Evolutionary conservation across 37 sponge, comb jelly and placozoan genomes (phyloP).

Genomic region (Haliclona indistincta): DNA sequence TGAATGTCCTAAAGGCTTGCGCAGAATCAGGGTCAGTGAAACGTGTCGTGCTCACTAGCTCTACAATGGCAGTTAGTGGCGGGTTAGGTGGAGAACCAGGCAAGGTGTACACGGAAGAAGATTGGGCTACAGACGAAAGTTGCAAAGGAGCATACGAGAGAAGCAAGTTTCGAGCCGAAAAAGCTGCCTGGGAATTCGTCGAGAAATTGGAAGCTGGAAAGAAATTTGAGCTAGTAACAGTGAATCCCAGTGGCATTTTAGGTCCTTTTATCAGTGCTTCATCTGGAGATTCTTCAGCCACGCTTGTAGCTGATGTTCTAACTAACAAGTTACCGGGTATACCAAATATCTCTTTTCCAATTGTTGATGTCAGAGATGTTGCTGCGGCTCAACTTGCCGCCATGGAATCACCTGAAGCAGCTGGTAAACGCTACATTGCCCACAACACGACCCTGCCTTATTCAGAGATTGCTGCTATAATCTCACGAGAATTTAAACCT

Average conservation of each 20-base stretch:
- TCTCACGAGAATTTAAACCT: conserved; percentile 50
- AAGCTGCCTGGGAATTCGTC: conserved; percentile 84
- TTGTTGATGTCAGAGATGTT: conserved; percentile 90
- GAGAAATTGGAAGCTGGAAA: conserved; percentile 48
- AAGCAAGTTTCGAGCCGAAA: conserved; percentile 87
- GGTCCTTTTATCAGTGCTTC: conserved; percentile 76
- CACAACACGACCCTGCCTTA: conserved; percentile 14
- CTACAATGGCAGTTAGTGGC: conserved; percentile 74
- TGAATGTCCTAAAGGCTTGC: conserved; percentile 85
- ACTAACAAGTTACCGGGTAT: conserved; percentile 51
- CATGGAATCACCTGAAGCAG: conserved; percentile 70
- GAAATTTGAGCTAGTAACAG: conserved; percentile 77
- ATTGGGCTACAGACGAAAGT: conserved; percentile 70
- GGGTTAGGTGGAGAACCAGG: conserved; percentile 47
- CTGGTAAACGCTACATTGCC: conserved; percentile 62
- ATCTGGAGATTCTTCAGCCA: conserved; percentile 25
- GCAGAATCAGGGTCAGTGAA: conserved; percentile 62
- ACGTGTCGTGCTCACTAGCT: conserved; percentile 88
- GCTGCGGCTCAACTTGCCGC: conserved; percentile 84
- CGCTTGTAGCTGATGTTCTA: conserved; percentile 32
- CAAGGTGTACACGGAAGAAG: conserved; percentile 73
- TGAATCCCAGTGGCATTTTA: conserved; percentile 69
- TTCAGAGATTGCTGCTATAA: conserved; percentile 37
- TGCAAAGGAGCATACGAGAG: conserved; percentile 57
- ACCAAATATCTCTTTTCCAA: conserved; percentile 44